Evolutionary conservation across 1,140 invertebrate genomes (phyloP).

Genomic region (Heliconius eleuchia): DNA sequence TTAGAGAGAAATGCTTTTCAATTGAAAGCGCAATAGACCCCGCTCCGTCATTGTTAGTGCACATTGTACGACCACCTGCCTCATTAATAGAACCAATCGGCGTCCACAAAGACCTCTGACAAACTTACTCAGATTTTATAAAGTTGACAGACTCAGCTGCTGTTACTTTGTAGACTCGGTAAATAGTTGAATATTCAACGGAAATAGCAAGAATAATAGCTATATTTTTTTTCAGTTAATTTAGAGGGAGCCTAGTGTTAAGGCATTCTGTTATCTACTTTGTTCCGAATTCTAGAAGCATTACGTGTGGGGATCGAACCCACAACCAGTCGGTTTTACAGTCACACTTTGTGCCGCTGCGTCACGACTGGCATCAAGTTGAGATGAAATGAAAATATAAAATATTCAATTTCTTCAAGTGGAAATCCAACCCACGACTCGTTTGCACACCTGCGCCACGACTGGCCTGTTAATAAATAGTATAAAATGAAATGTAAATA

Average conservation of each 20-base stretch:
- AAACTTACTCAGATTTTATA: conserved; percentile 33
- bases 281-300: too few relatives aligned
- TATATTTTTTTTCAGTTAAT: too few relatives aligned
- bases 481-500: background rate
- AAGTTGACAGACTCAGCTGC: conserved; percentile 30
- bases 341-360: too few relatives aligned
- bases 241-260: too few relatives aligned
- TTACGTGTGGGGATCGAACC: too few relatives aligned
- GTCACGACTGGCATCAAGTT: too few relatives aligned
- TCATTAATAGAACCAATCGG: conserved; percentile 56
- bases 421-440: too few relatives aligned
- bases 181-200: background rate
- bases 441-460: too few relatives aligned
- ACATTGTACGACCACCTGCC: conserved; percentile 69
- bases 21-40: conserved; percentile 44
- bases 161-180: conserved; percentile 6
- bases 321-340: too few relatives aligned
- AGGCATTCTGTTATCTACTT: too few relatives aligned
- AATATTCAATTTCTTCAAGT: too few relatives aligned
- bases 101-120: conserved; percentile 37
- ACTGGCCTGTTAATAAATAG: background rate
- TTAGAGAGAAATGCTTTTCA: conserved; percentile 40
- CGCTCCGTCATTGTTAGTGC: conserved; percentile 46
- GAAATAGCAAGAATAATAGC: background rate
- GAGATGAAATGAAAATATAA: too few relatives aligned